Evolutionary conservation across 2,888 invertebrate genomes (phyloP), one percentile per base, ranked within the genome.

Genomic region (Heliconius hortense): DNA sequence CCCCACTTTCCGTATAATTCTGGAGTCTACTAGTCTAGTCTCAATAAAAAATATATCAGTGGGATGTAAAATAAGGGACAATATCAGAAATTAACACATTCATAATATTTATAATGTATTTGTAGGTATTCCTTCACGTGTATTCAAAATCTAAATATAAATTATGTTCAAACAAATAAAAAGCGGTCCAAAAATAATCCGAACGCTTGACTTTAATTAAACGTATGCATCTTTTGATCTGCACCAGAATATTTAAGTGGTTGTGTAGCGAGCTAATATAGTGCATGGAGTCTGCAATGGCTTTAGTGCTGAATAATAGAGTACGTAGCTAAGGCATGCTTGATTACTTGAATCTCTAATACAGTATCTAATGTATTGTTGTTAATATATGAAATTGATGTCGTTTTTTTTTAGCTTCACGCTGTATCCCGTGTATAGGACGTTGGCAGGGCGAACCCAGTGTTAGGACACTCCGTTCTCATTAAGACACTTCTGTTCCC

Each of bases 131-230:
- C 59, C 4, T 31, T n/a, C 15, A 11, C 13, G 85, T 81, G 84
- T 85, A 31, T 82, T 82, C 83, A 85, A 84, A 88, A 85, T 81
- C 82, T 84, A 83, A 77, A 74, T 39, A 76, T 66, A 66, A 66
- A 66, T 26, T 13, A 24, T 39, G 74, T 69, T 43, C 35, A 75
- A 77, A 77, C 76, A 72, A 77, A 78, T 79, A 75, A n/a, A n/a
- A n/a, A 75, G 73, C 73, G 74, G 43, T 78, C 78, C 74, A 79
- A 80, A 81, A 80, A 81, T 81, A 81, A 80, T 79, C 74, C 79
- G 75, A 76, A 73, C 77, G 80, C 81, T 82, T 79, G 80, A 81
- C 80, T 82, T 82, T 80, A 82, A 82, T 82, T 82, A 82, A 76
- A 78, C 79, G 77, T 78, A 80, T 80, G 81, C 76, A 79, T 80